A percentile compares a stretch with the other conserved stretches of the same genome.
Conservation (phyloP, 2,797 vertebrate species). For the Dryobates pubescens region DNA sequence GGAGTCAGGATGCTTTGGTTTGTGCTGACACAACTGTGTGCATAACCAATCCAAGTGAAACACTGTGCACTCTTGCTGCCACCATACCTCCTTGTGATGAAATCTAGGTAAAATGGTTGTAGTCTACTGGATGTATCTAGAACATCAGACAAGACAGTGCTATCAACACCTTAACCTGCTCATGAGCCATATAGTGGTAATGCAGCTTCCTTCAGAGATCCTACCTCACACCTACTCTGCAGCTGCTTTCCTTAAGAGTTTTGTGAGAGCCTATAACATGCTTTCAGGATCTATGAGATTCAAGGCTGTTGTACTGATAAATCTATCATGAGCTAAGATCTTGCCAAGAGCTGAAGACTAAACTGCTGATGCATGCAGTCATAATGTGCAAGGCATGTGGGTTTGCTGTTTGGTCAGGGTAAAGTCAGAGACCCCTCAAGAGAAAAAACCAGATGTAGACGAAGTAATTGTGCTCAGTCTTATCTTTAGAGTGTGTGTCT, state of each 20-base stretch:
- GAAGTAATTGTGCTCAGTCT: not conserved
- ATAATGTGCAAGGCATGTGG: not conserved
- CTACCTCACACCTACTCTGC: not conserved
- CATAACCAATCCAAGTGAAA: constrained; percentile 12
- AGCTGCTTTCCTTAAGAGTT: not conserved
- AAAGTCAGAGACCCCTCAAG: not conserved
- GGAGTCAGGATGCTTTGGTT: not conserved
- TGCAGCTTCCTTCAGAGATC: not conserved
- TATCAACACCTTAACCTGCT: not conserved
- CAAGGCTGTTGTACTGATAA: not conserved
- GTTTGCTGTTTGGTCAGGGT: not conserved
- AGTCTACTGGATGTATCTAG: not conserved
- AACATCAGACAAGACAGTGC: not conserved
- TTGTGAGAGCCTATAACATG: not conserved
- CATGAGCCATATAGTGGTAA: not conserved
- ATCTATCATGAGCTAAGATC: not conserved
- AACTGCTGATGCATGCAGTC: not conserved
- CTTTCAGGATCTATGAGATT: not conserved
- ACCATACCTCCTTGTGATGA: not conserved
- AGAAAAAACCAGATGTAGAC: not conserved
- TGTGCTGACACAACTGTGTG: not conserved
- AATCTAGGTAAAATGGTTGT: not conserved
- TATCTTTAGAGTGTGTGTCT: not conserved
- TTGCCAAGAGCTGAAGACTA: not conserved
- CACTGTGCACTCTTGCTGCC: not conserved